Conservation (phyloP, 2,888 invertebrate species). For the Cenopis cana region DNA sequence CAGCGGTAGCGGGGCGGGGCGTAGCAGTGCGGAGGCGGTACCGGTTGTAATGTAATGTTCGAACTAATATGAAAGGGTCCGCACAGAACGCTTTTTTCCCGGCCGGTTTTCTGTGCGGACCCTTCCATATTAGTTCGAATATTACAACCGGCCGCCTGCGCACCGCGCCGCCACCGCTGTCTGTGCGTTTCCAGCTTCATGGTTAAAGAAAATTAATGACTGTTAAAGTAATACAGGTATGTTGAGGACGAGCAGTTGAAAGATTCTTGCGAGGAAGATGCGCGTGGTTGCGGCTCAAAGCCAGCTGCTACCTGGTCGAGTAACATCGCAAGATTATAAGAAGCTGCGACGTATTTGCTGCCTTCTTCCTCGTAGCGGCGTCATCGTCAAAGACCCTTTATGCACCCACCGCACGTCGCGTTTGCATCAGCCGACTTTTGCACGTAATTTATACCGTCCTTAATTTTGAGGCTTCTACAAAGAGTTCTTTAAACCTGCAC, state of each 20-base stretch:
- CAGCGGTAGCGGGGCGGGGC: too few relatives aligned
- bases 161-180: too few relatives aligned
- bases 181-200: slow-evolving; percentile 21
- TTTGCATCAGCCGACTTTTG: slow-evolving; percentile 21
- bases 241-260: slow-evolving; percentile 13
- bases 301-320: not conserved
- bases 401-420: slow-evolving; percentile 7
- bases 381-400: not conserved
- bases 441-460: slow-evolving; percentile 31
- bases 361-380: not conserved
- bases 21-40: too few relatives aligned
- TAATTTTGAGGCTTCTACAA: slow-evolving; percentile 16
- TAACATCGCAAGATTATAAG: not conserved
- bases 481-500: not conserved
- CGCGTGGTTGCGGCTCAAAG: slow-evolving; percentile 21
- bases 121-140: too few relatives aligned
- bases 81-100: too few relatives aligned
- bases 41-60: too few relatives aligned
- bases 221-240: slow-evolving; percentile 19
- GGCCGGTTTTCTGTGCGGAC: too few relatives aligned
- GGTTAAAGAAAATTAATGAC: slow-evolving; percentile 22
- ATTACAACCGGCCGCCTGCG: too few relatives aligned
- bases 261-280: slow-evolving; percentile 1
- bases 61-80: too few relatives aligned
- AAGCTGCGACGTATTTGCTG: not conserved